Percentiles rank a stretch among this genome's conserved stretches.
Conservation (phyloP, 2,888 invertebrate genomes). For the Herminia tarsipennalis region DNA sequence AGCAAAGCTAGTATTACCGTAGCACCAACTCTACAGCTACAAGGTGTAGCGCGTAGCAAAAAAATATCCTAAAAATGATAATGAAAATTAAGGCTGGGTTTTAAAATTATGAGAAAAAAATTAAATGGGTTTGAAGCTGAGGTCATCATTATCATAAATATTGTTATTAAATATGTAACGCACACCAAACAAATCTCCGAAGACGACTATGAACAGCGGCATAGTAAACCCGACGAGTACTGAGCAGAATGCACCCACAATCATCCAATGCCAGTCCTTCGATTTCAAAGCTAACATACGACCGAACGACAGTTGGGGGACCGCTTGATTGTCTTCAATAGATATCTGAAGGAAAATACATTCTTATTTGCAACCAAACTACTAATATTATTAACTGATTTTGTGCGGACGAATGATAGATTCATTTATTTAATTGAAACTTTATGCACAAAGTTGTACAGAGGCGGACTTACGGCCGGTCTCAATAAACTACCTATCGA, state of each 20-base stretch:
- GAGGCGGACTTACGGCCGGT: too few species aligned
- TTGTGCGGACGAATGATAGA: too few species aligned
- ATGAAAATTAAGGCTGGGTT: too few species aligned
- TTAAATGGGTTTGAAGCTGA: too few species aligned
- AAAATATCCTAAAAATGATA: too few species aligned
- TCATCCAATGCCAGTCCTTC: conserved; percentile 87
- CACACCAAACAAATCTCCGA: conserved; percentile 88
- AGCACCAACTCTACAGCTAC: too few species aligned
- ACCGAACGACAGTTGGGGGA: conserved; percentile 60
- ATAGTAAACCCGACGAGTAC: conserved; percentile 87
- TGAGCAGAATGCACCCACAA: conserved; percentile 84
- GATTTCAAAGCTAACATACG: conserved; percentile 84
- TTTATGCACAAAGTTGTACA: too few species aligned
- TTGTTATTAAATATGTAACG: conserved; percentile 40
- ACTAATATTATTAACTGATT: background rate
- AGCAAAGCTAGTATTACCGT: too few species aligned
- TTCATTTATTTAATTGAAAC: too few species aligned
- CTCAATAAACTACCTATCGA: too few species aligned
- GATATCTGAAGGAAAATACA: conserved; percentile 21
- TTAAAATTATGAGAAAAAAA: too few species aligned
- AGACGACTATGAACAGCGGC: conserved; percentile 89
- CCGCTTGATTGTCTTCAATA: conserved; percentile 31
- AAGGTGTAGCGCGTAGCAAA: too few species aligned
- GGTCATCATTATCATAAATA: background rate
- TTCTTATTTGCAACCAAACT: background rate